Evolutionary conservation across 2,113 vertebrate species (phyloP).

Genomic region (Coptodon rendalli): DNA sequence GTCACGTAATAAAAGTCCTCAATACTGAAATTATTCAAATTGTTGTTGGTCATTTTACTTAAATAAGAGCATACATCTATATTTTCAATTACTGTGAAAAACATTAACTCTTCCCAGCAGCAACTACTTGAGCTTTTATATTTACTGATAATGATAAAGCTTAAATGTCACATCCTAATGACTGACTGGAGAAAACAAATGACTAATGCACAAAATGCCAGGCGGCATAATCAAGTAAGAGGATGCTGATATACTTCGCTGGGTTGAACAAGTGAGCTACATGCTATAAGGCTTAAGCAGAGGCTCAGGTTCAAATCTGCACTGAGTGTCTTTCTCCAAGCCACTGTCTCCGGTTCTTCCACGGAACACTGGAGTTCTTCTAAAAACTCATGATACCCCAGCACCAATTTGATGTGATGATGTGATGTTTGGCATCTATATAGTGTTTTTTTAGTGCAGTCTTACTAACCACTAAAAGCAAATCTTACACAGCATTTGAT

Average conservation of each 20-base stretch:
- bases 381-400: not conserved
- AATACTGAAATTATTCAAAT: not conserved
- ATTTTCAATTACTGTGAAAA: not conserved
- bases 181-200: not conserved
- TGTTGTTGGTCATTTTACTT: not conserved
- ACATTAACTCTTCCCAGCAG: not conserved
- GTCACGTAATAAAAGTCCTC: not conserved
- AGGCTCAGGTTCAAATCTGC: not conserved
- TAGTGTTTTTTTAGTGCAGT: not conserved
- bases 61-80: not conserved
- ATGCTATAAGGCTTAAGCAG: not conserved
- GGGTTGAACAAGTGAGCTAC: not conserved
- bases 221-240: not conserved
- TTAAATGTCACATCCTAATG: not conserved
- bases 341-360: not conserved
- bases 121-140: not conserved
- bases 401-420: not conserved
- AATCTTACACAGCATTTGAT: not conserved
- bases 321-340: not conserved
- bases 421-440: not conserved
- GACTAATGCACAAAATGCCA: not conserved
- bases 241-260: not conserved
- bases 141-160: not conserved
- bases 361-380: not conserved
- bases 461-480: not conserved